phyloP scores from a whole-genome alignment of 2,797 vertebrate genomes.

The Danio kyathit region DNA sequence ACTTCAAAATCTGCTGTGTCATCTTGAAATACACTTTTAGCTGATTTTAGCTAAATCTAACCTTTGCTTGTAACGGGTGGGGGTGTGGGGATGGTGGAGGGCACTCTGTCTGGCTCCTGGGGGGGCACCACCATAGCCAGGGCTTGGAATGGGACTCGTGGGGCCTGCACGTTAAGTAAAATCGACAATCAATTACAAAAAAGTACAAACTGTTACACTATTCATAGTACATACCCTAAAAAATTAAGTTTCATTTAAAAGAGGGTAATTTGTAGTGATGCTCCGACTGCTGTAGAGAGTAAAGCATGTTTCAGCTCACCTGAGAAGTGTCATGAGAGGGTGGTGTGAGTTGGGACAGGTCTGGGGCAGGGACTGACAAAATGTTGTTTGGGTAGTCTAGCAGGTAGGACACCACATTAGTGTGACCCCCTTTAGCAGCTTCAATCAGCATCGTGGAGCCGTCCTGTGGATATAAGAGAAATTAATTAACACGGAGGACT shows the following conservation, averaged over 20 bases:
- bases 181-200: not conserved
- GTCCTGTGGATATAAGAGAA: slow-evolving; percentile 80
- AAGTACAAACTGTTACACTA: not conserved
- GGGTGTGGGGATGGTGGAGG: slow-evolving; percentile 88
- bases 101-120: slow-evolving; percentile 95
- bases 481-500: slow-evolving; percentile 1
- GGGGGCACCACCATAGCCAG: slow-evolving; percentile 98
- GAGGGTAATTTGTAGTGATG: not conserved
- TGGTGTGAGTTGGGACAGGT: slow-evolving; percentile 94
- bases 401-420: slow-evolving; percentile 98
- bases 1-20: not conserved
- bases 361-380: slow-evolving; percentile 91
- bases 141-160: slow-evolving; percentile 97
- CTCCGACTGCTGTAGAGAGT: not conserved
- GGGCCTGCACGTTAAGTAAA: slow-evolving; percentile 81
- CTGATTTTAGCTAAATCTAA: slow-evolving; percentile 70
- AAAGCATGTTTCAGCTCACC: slow-evolving; percentile 75
- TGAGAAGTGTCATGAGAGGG: slow-evolving; percentile 97
- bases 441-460: slow-evolving; percentile 99
- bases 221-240: not conserved
- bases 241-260: not conserved
- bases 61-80: slow-evolving; percentile 92
- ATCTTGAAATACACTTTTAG: not conserved
- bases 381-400: slow-evolving; percentile 99
- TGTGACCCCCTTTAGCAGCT: slow-evolving; percentile 99